Base-by-base conservation (phyloP, 2,113 vertebrate species). In the Menidia beryllina region DNA sequence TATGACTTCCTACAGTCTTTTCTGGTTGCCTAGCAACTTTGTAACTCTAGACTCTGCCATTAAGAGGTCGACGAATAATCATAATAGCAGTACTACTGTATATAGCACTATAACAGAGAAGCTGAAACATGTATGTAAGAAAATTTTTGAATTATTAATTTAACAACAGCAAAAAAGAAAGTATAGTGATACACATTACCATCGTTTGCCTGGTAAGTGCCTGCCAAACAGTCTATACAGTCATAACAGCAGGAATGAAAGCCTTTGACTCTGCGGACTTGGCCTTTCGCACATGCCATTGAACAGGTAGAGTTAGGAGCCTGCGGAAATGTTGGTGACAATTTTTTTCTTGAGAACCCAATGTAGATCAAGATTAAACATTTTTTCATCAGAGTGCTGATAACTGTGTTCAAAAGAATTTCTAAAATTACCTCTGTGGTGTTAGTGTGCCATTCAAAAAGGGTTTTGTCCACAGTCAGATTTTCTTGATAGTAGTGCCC, bases 201-300 rank as follows among this genome's bases (percentile, higher is more conserved):
- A 51, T 64, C 7, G 4, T 69, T 27, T 66, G 90, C 69, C 47
- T 95, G 96, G 51, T 79, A 98, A 26, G 93, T 95, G 76, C 97
- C 96, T 0, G 86, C 83, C 59, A 81, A 71, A 27, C 97, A 99
- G 70, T 95, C 92, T 1, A 94, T 91, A 14, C 96, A 97, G 85
- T 98, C 95, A 0, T 94, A 97, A 81, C 97, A 98, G 86, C 93
- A 95, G 57, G 93, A 94, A 30, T 93, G 90, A 57, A 93, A 93
- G 11, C 94, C 93, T 87, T 94, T 94, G 49, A 94, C 93, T 55
- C 90, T 87, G 34, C 57, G 90, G 24, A 94, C 88, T 54, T 94
- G 92, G 17, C 97, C 97, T 0, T 41, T n/a, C 0, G 14, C 19
- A 69, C 97, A 98, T 0, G 58, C 64, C 0, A 75, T 86, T 1